These are phyloP conservation scores for Megamerina dolium DNA, from an alignment of 2,888 invertebrate genomes.

Conservation along the genomic window DNA sequence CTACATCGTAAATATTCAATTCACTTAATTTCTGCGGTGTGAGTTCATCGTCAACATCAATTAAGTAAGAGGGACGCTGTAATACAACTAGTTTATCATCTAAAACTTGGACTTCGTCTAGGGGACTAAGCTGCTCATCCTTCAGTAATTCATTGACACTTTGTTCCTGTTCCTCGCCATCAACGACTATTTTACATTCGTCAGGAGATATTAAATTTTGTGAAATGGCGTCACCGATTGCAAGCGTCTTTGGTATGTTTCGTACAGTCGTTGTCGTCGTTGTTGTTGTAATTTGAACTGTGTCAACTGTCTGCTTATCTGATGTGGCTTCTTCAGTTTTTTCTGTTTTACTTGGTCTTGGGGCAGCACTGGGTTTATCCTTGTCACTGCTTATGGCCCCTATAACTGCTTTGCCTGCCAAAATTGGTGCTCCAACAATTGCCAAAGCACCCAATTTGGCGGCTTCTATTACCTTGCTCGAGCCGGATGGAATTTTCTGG, in stretches of 20 bases:
- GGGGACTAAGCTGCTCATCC: slow-evolving; percentile 61
- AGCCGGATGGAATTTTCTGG: slow-evolving; percentile 7
- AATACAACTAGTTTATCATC: slow-evolving; percentile 60
- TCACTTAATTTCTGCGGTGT: slow-evolving; percentile 68
- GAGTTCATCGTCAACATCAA: slow-evolving; percentile 46
- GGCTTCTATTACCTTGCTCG: slow-evolving; percentile 54
- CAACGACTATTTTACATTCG: slow-evolving; percentile 58
- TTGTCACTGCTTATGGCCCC: slow-evolving; percentile 65
- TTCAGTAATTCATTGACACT: slow-evolving; percentile 66
- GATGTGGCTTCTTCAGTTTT: slow-evolving; percentile 14
- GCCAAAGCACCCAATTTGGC: slow-evolving; percentile 82
- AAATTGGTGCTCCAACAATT: slow-evolving; percentile 77
- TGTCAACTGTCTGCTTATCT: slow-evolving; percentile 6
- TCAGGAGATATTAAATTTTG: slow-evolving; percentile 63
- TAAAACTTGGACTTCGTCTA: slow-evolving; percentile 62
- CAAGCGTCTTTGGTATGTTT: slow-evolving; percentile 40
- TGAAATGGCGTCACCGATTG: slow-evolving; percentile 59
- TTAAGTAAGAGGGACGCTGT: slow-evolving; percentile 43
- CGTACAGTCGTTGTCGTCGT: slow-evolving; percentile 9
- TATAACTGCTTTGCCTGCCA: slow-evolving; percentile 81
- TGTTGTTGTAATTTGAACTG: slow-evolving; percentile 14
- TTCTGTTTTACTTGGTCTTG: background rate
- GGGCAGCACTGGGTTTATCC: slow-evolving; percentile 12
- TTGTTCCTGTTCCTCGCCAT: slow-evolving; percentile 57
- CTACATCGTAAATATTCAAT: slow-evolving; percentile 70